These are phyloP conservation scores for Lycocerus yunnanus DNA, from an alignment of 2,888 invertebrate genomes.

Conservation along the genomic window DNA sequence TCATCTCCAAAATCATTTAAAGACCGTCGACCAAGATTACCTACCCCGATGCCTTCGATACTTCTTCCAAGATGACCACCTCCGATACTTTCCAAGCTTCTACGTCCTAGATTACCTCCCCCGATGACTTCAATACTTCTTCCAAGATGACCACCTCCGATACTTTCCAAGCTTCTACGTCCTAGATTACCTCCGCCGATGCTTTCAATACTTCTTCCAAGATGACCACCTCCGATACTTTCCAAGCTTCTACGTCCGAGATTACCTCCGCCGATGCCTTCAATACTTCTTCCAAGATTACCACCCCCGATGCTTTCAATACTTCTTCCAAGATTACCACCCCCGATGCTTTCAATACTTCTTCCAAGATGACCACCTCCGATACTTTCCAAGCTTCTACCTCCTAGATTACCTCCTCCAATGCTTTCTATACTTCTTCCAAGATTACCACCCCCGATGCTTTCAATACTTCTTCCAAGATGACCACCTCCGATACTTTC, in stretches of 20 bases:
- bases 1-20: background rate
- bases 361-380: slow-evolving; percentile 29
- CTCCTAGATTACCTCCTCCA: slow-evolving; percentile 34
- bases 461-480: slow-evolving; percentile 17
- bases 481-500: background rate
- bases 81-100: too few relatives aligned
- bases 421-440: slow-evolving; percentile 29
- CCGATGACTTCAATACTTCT: slow-evolving; percentile 32
- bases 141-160: slow-evolving; percentile 28
- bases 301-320: background rate
- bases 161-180: slow-evolving; percentile 14
- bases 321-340: slow-evolving; percentile 13
- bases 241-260: slow-evolving; percentile 29
- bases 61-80: background rate
- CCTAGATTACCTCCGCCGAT: slow-evolving; percentile 17
- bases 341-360: slow-evolving; percentile 24
- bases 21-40: background rate
- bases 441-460: slow-evolving; percentile 26
- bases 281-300: slow-evolving; percentile 15
- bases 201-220: slow-evolving; percentile 12
- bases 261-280: background rate
- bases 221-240: background rate
- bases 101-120: slow-evolving; percentile 34
- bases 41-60: background rate
- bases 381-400: slow-evolving; percentile 3